Percentiles rank a stretch among this genome's conserved stretches.
phyloP scores from a whole-genome alignment of 2,888 invertebrate genomes.

The Caenorhabditis becei region DNA sequence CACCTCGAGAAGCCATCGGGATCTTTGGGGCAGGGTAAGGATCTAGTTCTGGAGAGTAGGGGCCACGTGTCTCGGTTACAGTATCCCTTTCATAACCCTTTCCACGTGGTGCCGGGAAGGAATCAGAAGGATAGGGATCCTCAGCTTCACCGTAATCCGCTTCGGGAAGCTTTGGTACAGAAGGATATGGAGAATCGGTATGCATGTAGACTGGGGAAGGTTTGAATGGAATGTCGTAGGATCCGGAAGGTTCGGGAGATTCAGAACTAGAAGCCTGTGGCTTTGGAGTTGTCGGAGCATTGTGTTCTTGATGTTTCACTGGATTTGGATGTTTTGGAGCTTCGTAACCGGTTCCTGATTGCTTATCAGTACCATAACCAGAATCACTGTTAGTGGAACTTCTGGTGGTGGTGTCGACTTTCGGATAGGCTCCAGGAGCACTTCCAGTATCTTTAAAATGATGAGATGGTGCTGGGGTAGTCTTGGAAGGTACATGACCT shows the following conservation, averaged over 20 bases:
- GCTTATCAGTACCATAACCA: not conserved
- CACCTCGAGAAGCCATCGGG: not conserved
- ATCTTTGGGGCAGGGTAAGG: slow-evolving; percentile 3
- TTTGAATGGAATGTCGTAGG: not conserved
- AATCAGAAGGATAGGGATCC: not conserved
- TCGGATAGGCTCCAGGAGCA: slow-evolving; percentile 17
- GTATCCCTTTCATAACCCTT: not conserved
- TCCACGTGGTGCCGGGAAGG: not conserved
- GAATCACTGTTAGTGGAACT: not conserved
- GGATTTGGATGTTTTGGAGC: not conserved
- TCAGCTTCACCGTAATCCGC: not conserved
- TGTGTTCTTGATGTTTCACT: too few relatives aligned
- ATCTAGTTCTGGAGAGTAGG: not conserved
- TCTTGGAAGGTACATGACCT: not conserved
- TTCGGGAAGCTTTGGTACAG: too few relatives aligned
- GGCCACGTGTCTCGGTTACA: not conserved
- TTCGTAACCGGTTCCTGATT: not conserved
- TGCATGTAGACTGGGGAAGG: not conserved
- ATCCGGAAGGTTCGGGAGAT: not conserved
- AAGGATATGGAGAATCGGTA: too few relatives aligned
- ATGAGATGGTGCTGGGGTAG: too few relatives aligned
- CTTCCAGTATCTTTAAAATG: not conserved
- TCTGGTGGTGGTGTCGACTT: not conserved
- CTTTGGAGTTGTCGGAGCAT: too few relatives aligned
- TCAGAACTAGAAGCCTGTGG: not conserved